A percentile compares a stretch with the other conserved stretches of the same genome.
Evolutionary conservation across 2,888 invertebrate species (phyloP).

Genomic region (Pinctada fucata): DNA sequence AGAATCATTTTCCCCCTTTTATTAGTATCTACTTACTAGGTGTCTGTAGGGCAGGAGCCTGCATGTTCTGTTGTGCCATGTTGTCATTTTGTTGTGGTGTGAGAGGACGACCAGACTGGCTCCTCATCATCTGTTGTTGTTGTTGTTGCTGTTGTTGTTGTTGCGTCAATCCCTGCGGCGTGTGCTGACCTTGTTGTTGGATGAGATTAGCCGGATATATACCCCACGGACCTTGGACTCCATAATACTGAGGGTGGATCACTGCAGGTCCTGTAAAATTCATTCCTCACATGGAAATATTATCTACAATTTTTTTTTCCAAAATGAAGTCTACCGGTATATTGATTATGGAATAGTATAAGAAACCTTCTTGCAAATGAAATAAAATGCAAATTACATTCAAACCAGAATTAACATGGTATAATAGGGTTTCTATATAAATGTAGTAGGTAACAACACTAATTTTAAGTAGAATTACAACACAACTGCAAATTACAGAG

Average conservation of each 20-base stretch:
- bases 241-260: slow-evolving; percentile 92
- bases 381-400: no score
- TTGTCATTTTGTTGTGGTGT: slow-evolving; percentile 78
- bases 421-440: no score
- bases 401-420: no score
- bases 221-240: slow-evolving; percentile 91
- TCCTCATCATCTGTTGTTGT: slow-evolving; percentile 79
- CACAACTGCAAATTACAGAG: no score
- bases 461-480: no score
- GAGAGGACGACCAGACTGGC: slow-evolving; percentile 67
- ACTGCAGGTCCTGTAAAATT: slow-evolving; percentile 76
- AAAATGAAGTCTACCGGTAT: no score
- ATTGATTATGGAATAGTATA: no score
- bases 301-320: neutral
- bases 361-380: no score
- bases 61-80: slow-evolving; percentile 74
- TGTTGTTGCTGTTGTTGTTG: slow-evolving; percentile 78
- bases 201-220: slow-evolving; percentile 86
- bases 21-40: slow-evolving; percentile 57
- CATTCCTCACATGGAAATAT: neutral
- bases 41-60: slow-evolving; percentile 56
- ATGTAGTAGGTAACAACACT: no score
- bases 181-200: slow-evolving; percentile 68
- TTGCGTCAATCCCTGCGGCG: slow-evolving; percentile 77
- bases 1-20: no score